A percentile compares a stretch with the other conserved stretches of the same genome.
Conservation (phyloP, 53 echinoderm and acorn worm species). For the Luidia sarsii region DNA sequence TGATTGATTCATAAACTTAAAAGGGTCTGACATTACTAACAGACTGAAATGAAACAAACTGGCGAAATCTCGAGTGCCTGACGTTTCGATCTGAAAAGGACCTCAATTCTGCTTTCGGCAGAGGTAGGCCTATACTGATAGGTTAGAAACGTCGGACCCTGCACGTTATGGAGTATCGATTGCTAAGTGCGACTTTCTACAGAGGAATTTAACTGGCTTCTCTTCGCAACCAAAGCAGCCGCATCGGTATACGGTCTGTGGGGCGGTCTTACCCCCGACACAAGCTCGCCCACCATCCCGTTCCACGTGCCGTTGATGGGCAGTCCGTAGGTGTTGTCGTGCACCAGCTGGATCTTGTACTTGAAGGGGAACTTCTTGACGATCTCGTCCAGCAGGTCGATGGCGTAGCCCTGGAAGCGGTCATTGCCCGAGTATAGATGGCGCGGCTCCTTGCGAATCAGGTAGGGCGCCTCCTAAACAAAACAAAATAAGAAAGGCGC, state of each 20-base stretch:
- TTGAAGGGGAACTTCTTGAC: conserved; percentile 66
- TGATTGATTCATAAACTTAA: too few species aligned
- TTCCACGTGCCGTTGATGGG: conserved; percentile 55
- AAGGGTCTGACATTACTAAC: too few species aligned
- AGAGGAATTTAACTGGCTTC: background rate
- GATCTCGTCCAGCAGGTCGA: conserved; percentile 79
- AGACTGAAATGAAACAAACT: too few species aligned
- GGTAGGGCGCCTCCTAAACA: conserved; percentile 74
- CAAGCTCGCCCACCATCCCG: conserved; percentile 86
- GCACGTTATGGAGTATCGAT: too few species aligned
- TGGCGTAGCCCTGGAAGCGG: conserved; percentile 88
- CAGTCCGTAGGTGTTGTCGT: conserved; percentile 68
- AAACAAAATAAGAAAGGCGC: background rate
- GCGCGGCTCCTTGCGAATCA: conserved; percentile 69
- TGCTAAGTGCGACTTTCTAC: too few species aligned
- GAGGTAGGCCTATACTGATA: too few species aligned
- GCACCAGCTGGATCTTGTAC: conserved; percentile 62
- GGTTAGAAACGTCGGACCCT: too few species aligned
- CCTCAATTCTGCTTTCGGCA: too few species aligned
- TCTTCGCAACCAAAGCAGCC: background rate
- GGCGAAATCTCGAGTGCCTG: too few species aligned
- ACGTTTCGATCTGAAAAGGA: too few species aligned
- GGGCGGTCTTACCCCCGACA: conserved; percentile 65
- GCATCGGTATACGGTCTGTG: background rate
- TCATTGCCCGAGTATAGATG: conserved; percentile 60